These are phyloP conservation scores for Solea solea DNA, from an alignment of 2,113 vertebrate genomes.

Conservation along the genomic window DNA sequence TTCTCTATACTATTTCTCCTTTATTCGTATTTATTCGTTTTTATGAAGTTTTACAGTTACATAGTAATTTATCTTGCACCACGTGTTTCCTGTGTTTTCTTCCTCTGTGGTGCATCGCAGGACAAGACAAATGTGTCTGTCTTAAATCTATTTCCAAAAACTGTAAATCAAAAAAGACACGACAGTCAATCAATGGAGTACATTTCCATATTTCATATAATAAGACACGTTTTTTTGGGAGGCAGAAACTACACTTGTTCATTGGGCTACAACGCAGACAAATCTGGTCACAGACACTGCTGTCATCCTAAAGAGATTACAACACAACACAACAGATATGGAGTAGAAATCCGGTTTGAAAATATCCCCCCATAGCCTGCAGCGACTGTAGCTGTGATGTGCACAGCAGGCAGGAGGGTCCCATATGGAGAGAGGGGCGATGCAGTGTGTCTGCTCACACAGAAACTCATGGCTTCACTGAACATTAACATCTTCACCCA, in stretches of 20 bases:
- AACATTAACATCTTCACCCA: slow-evolving; percentile 76
- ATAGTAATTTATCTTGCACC: not conserved
- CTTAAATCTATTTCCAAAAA: not conserved
- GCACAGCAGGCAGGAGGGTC: slow-evolving; percentile 57
- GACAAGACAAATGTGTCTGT: not conserved
- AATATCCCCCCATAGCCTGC: slow-evolving; percentile 45
- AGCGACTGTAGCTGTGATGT: slow-evolving; percentile 45
- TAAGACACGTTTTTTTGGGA: too few species aligned
- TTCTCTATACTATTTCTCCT: not conserved
- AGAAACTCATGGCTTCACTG: slow-evolving; percentile 66
- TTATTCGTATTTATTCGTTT: too few species aligned
- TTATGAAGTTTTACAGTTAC: not conserved
- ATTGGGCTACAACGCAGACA: not conserved
- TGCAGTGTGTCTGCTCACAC: slow-evolving; percentile 63
- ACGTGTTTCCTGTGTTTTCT: not conserved
- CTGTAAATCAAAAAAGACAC: not conserved
- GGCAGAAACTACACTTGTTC: not conserved
- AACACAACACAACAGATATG: slow-evolving; percentile 3
- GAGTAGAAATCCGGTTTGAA: slow-evolving; percentile 28
- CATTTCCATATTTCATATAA: too few species aligned
- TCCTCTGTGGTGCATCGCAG: not conserved
- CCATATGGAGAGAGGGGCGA: slow-evolving; percentile 73
- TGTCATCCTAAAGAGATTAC: slow-evolving; percentile 13
- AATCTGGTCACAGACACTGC: not conserved
- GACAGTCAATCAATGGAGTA: not conserved